A percentile compares a stretch with the other conserved stretches of the same genome.
These are phyloP conservation scores for Apodemia duryi DNA, from an alignment of 2,888 invertebrate genomes.

Conservation along the genomic window DNA sequence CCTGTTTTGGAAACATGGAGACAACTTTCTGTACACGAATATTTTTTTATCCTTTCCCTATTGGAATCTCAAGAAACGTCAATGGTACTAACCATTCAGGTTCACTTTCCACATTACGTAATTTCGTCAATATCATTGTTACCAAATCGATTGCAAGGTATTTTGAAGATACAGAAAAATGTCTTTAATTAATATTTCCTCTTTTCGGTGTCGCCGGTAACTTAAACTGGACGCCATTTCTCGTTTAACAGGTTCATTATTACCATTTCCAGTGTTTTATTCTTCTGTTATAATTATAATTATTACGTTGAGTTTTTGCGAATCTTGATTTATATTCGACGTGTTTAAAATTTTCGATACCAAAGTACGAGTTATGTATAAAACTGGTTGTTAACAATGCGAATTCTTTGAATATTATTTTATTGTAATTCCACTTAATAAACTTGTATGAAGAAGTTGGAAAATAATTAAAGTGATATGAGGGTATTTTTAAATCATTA, in stretches of 20 bases:
- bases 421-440: background rate
- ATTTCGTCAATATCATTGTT: constrained; percentile 47
- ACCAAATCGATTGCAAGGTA: constrained; percentile 40
- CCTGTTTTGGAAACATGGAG: constrained; percentile 66
- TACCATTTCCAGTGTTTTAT: background rate
- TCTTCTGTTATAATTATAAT: constrained; percentile 1
- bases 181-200: constrained; percentile 55
- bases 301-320: constrained; percentile 13
- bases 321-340: constrained; percentile 4
- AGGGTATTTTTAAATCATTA: no score
- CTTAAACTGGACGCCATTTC: background rate
- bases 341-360: constrained; percentile 1
- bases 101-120: constrained; percentile 69
- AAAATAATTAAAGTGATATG: no score
- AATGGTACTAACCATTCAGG: constrained; percentile 60
- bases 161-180: constrained; percentile 47
- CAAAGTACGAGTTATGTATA: constrained; percentile 2
- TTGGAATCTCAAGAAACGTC: constrained; percentile 63
- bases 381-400: background rate
- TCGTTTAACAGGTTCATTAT: constrained; percentile 10
- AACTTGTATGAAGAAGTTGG: no score
- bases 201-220: constrained; percentile 15
- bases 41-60: constrained; percentile 72
- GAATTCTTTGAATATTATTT: constrained; percentile 5
- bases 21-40: constrained; percentile 70